Percentiles rank a stretch among this genome's conserved stretches.
Evolutionary conservation across 2,113 vertebrate species (phyloP).

Genomic region (Gobio gobio): DNA sequence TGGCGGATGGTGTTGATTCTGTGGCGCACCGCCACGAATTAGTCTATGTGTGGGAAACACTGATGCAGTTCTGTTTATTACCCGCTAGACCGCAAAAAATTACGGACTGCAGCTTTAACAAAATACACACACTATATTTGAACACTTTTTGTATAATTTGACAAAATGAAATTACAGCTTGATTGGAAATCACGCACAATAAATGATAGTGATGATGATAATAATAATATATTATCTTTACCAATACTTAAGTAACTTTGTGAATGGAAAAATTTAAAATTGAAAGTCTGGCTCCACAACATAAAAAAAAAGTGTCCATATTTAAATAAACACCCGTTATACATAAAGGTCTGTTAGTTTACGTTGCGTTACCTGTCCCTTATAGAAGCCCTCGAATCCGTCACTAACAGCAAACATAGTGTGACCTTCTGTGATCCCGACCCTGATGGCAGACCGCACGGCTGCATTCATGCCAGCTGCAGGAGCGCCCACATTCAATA

Average conservation of each 20-base stretch:
- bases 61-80: too few species aligned
- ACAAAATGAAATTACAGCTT: neutral
- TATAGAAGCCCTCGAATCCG: conserved; percentile 92
- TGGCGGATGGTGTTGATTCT: too few species aligned
- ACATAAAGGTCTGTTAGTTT: neutral
- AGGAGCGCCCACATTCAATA: conserved; percentile 93
- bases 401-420: conserved; percentile 91
- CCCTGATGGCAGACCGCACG: conserved; percentile 88
- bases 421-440: conserved; percentile 92
- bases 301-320: neutral
- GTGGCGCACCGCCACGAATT: too few species aligned
- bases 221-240: neutral
- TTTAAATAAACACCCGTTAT: neutral
- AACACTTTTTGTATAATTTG: neutral
- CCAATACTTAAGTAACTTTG: neutral
- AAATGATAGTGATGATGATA: neutral
- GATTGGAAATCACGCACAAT: neutral
- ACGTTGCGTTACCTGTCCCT: conserved; percentile 78
- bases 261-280: neutral
- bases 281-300: neutral
- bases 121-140: too few species aligned
- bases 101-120: too few species aligned
- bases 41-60: too few species aligned
- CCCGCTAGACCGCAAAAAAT: too few species aligned
- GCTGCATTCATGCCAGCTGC: conserved; percentile 96